A percentile compares a stretch with the other conserved stretches of the same genome.
Evolutionary conservation across 2,113 vertebrate species (phyloP).

Genomic region (Neodontobutis hainanensis): DNA sequence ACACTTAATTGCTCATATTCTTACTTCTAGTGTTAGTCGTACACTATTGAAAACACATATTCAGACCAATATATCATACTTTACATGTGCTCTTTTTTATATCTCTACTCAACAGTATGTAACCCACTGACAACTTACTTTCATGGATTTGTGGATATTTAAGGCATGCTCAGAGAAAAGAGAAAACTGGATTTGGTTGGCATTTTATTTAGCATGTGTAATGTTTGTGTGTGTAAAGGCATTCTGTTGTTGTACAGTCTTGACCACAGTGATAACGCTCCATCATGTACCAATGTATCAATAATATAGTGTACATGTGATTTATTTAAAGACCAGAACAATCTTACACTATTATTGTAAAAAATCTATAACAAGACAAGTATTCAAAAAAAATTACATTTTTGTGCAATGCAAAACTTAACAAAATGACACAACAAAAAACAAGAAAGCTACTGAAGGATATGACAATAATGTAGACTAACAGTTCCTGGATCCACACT

Average conservation of each 20-base stretch:
- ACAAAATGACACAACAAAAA: conserved; percentile 53
- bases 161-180: neutral
- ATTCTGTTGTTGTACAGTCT: conserved; percentile 1
- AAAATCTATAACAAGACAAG: conserved; percentile 68
- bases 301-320: conserved; percentile 58
- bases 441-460: conserved; percentile 51
- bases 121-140: too few species aligned
- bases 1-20: too few species aligned
- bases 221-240: neutral
- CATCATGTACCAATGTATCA: conserved; percentile 17
- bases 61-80: too few species aligned
- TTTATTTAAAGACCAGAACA: conserved; percentile 71
- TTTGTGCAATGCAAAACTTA: conserved; percentile 67
- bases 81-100: too few species aligned
- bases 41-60: too few species aligned
- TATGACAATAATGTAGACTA: conserved; percentile 29
- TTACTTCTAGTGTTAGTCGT: too few species aligned
- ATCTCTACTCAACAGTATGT: too few species aligned
- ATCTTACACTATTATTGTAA: conserved; percentile 61
- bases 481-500: conserved; percentile 37
- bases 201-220: neutral
- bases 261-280: conserved; percentile 2
- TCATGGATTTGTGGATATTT: too few species aligned
- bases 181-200: neutral
- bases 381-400: conserved; percentile 69